A percentile compares a stretch with the other conserved stretches of the same genome.
These are phyloP conservation scores for Carettochelys insculpta DNA, from an alignment of 2,113 vertebrate genomes.

Conservation along the genomic window DNA sequence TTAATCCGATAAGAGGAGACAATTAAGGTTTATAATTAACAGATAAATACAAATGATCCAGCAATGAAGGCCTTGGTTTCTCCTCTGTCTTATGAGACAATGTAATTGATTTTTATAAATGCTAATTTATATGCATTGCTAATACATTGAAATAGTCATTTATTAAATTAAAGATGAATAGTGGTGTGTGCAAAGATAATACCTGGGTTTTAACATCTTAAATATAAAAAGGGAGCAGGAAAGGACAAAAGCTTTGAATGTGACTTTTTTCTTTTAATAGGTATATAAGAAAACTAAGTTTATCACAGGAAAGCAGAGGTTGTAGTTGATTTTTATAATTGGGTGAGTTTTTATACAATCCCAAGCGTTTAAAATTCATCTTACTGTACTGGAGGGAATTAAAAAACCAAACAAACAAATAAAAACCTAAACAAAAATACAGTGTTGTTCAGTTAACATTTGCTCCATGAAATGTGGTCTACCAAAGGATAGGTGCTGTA, in stretches of 20 bases:
- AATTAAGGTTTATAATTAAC: conserved; percentile 86
- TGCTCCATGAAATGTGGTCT: neutral
- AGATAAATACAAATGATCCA: conserved; percentile 86
- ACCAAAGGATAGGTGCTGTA: neutral
- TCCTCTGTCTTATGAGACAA: conserved; percentile 78
- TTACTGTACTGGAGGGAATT: conserved; percentile 40
- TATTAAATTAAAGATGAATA: conserved; percentile 76
- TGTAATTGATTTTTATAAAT: conserved; percentile 86
- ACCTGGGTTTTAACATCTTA: conserved; percentile 62
- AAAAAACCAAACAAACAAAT: neutral
- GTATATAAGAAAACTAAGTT: conserved; percentile 42
- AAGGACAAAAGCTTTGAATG: conserved; percentile 16
- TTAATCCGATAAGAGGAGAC: conserved; percentile 84
- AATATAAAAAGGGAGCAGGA: conserved; percentile 53
- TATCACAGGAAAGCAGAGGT: conserved; percentile 36
- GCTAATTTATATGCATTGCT: conserved; percentile 84
- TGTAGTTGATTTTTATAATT: conserved; percentile 60
- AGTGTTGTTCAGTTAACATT: neutral
- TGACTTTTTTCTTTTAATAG: neutral
- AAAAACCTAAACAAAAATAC: neutral
- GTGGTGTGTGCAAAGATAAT: conserved; percentile 55
- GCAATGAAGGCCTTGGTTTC: conserved; percentile 81
- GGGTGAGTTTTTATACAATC: conserved; percentile 42
- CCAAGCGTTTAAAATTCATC: conserved; percentile 47
- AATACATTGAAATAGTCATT: conserved; percentile 71